Conservation (phyloP, 2,888 invertebrate genomes). For the Automeris io region DNA sequence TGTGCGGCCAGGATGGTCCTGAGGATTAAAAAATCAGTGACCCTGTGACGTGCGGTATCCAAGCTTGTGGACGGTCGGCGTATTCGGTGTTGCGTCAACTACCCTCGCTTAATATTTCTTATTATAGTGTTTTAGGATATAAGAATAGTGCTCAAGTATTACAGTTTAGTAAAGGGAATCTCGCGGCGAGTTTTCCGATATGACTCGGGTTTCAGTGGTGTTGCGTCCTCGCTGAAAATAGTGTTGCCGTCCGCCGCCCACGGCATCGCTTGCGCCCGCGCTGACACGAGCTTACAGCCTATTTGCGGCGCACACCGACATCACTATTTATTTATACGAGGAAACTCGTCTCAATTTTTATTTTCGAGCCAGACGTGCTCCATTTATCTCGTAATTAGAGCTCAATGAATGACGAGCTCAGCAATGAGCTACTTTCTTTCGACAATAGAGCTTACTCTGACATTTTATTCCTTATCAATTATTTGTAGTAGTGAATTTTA, state of each 20-base stretch:
- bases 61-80: constrained; percentile 40
- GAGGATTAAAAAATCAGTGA: constrained; percentile 22
- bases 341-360: constrained; percentile 66
- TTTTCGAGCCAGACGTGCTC: constrained; percentile 60
- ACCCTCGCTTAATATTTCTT: constrained; percentile 22
- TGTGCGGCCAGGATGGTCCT: too few relatives aligned
- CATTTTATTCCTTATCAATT: too few relatives aligned
- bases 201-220: constrained; percentile 70
- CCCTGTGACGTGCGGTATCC: constrained; percentile 50
- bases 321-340: constrained; percentile 74
- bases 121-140: constrained; percentile 20
- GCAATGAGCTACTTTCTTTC: too few relatives aligned
- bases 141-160: constrained; percentile 7
- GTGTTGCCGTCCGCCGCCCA: constrained; percentile 41
- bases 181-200: constrained; percentile 30
- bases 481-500: too few relatives aligned
- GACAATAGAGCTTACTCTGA: too few relatives aligned
- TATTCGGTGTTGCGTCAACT: constrained; percentile 28
- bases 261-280: constrained; percentile 29
- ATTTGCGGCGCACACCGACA: constrained; percentile 68
- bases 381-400: constrained; percentile 59
- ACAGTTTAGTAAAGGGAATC: constrained; percentile 22
- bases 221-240: constrained; percentile 74
- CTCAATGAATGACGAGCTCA: constrained; percentile 28
- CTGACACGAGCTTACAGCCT: constrained; percentile 48